These are phyloP conservation scores for Hirtodrosophila cameraria DNA, from an alignment of 2,888 invertebrate species.

Conservation along the genomic window DNA sequence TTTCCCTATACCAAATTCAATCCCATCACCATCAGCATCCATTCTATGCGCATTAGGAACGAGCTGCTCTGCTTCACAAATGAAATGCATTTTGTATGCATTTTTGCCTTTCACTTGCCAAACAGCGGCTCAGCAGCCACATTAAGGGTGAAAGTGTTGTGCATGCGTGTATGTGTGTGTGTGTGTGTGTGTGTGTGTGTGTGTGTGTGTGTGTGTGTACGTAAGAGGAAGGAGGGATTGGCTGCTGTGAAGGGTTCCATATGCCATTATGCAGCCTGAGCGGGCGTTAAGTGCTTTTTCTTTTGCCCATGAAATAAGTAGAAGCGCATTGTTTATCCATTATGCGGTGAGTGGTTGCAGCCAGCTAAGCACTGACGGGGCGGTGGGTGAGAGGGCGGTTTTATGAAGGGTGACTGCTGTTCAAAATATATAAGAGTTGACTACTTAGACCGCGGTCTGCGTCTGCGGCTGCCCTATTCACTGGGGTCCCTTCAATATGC, in stretches of 20 bases:
- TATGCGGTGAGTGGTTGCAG: constrained; percentile 3
- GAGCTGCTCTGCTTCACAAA: constrained; percentile 53
- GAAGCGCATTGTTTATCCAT: constrained; percentile 57
- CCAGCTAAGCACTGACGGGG: not conserved
- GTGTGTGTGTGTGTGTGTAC: not conserved
- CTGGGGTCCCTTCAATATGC: constrained; percentile 12
- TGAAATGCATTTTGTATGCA: constrained; percentile 72
- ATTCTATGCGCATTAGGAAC: constrained; percentile 66
- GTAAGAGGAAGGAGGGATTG: not conserved
- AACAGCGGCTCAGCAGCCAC: constrained; percentile 41
- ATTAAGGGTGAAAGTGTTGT: constrained; percentile 60
- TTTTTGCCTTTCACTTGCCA: constrained; percentile 53
- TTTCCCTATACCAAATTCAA: constrained; percentile 37
- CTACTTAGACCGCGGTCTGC: constrained; percentile 6
- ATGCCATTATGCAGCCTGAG: constrained; percentile 49
- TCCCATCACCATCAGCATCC: constrained; percentile 25
- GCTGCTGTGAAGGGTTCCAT: not conserved
- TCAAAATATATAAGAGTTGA: constrained; percentile 3
- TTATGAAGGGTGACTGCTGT: not conserved
- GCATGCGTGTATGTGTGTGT: constrained; percentile 5
- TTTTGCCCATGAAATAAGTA: constrained; percentile 44
- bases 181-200: constrained; percentile 1
- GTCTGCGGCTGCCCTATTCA: constrained; percentile 12
- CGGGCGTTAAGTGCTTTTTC: constrained; percentile 66
- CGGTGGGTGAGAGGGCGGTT: not conserved